Evolutionary conservation across 2,888 invertebrate species (phyloP).

Genomic region (Lomographa bimaculata): DNA sequence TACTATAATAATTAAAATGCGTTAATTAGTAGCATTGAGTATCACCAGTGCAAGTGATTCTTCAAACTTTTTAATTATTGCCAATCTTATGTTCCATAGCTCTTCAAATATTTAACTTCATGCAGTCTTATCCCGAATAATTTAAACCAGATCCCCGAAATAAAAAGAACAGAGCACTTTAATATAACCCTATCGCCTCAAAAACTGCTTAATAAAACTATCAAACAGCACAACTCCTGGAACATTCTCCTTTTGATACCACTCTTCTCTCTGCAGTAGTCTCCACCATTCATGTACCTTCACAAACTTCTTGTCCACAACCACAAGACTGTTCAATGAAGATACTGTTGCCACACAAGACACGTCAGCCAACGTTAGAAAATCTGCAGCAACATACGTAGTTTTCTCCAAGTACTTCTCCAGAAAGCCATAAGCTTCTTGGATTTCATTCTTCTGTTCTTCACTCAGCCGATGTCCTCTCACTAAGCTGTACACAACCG

Average conservation of each 20-base stretch:
- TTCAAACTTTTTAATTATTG: no score
- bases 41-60: no score
- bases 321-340: constrained; percentile 41
- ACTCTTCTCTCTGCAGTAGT: constrained; percentile 38
- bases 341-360: constrained; percentile 51
- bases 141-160: no score
- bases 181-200: no score
- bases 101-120: no score
- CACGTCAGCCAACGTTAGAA: constrained; percentile 51
- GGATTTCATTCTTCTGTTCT: constrained; percentile 39
- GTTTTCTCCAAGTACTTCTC: constrained; percentile 45
- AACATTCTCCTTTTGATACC: constrained; percentile 46
- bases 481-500: constrained; percentile 40
- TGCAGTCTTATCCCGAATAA: no score
- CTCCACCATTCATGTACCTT: constrained; percentile 45
- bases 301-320: constrained; percentile 36
- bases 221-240: constrained; percentile 41
- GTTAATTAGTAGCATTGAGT: no score
- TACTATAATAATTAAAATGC: no score
- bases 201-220: constrained; percentile 37
- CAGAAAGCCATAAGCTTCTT: constrained; percentile 46
- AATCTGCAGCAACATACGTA: constrained; percentile 41
- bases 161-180: no score
- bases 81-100: no score
- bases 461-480: constrained; percentile 29